Evolutionary conservation across 2,113 vertebrate species (phyloP), one percentile per base, ranked within the genome.

Genomic region (Pao palembangensis): DNA sequence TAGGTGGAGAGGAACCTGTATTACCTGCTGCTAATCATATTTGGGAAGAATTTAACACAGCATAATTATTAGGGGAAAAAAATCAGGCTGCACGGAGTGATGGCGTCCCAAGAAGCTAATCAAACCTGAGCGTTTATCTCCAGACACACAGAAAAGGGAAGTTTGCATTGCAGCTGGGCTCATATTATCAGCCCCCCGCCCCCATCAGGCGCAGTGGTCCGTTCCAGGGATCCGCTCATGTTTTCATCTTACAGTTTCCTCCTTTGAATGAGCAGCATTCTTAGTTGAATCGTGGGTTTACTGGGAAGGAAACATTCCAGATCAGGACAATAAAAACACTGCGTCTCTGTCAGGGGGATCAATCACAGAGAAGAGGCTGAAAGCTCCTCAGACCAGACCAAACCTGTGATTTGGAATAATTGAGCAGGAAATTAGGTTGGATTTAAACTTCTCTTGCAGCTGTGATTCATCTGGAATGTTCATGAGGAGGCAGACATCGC

Each of bases 11-110:
- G 46, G 70, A 62, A 78, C 70, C 52, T 61, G 60, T 64, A 19
- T 61, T 77, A 88, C 83, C 83, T 87, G 76, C 76, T 49, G 46
- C 66, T 80, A 78, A 85, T 85, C 78, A 61, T 54, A 70, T 66
- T 67, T 69, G 55, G 64, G 61, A 38, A 64, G 56, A 77, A 76
- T 83, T 55, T 67, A 63, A 72, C 21, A 46, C 82, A 73, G 78
- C 75, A 62, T 67, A 61, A 73, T 80, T 78, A 53, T 67, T 53
- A 47, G 6, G 13, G 3, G 5, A 16, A 47, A 47, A 5, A 47
- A 47, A 17, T 47, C 5, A 16, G 8, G 44, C 44, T 38, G 10
- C 34, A 12, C 34, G 3, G 10, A 38, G 1, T 38, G 1, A 12
- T 38, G 34, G 34, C 4, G 34, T 31, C 43, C 14, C 2, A 41